Conservation (phyloP, 2,888 invertebrate species). For the Dioctria linearis region DNA sequence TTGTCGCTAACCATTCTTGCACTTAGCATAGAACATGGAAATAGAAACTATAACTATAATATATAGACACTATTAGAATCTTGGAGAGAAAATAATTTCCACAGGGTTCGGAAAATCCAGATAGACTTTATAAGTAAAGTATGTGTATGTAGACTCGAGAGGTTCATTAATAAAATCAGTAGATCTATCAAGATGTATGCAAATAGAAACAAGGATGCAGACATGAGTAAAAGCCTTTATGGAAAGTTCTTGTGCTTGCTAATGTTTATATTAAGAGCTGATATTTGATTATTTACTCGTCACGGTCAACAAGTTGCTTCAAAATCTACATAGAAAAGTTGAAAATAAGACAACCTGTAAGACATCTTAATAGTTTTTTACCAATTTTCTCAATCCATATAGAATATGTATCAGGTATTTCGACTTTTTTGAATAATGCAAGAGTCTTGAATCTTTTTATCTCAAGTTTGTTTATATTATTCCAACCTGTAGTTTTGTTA, state of each 20-base stretch:
- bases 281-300: conserved; percentile 39
- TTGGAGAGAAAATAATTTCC: no score
- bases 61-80: no score
- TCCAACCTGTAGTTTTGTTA: no score
- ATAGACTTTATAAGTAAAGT: conserved; percentile 13
- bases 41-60: no score
- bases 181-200: conserved; percentile 38
- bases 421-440: no score
- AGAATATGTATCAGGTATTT: no score
- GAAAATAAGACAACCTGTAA: not conserved
- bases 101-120: conserved; percentile 3
- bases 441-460: no score
- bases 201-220: conserved; percentile 23
- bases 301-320: conserved; percentile 24
- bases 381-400: no score
- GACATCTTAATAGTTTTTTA: no score
- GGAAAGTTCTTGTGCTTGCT: conserved; percentile 40
- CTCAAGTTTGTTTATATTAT: no score
- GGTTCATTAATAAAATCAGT: conserved; percentile 51
- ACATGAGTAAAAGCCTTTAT: not conserved
- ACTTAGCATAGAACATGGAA: not conserved
- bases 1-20: not conserved
- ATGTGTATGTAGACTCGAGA: conserved; percentile 23
- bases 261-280: conserved; percentile 36
- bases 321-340: not conserved